phyloP scores from a whole-genome alignment of 2,113 vertebrate genomes.

The Pterophyllum scalare region DNA sequence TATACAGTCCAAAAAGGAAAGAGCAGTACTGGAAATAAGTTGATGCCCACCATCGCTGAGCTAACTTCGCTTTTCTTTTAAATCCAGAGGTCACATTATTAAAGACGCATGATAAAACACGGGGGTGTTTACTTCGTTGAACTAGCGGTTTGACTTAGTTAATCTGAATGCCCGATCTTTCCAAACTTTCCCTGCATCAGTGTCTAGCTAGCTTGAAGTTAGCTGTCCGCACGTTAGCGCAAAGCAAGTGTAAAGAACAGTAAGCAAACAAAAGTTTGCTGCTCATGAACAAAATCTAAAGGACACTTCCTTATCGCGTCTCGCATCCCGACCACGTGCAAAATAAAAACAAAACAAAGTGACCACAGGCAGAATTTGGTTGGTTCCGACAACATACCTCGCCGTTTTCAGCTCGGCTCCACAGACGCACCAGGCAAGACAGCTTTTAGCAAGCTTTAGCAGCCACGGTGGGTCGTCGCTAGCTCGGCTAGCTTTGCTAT shows the following conservation, averaged over 20 bases:
- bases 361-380: slow-evolving; percentile 20
- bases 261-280: slow-evolving; percentile 60
- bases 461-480: slow-evolving; percentile 30
- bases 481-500: slow-evolving; percentile 67
- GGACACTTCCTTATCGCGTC: background rate
- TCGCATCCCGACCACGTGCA: slow-evolving; percentile 34
- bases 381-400: slow-evolving; percentile 56
- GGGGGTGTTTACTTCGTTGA: background rate
- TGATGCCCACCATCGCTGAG: background rate
- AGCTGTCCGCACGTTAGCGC: background rate
- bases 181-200: slow-evolving; percentile 40
- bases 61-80: background rate
- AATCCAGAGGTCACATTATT: background rate
- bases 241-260: slow-evolving; percentile 19
- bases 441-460: slow-evolving; percentile 61
- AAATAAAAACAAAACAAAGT: slow-evolving; percentile 32
- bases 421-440: slow-evolving; percentile 18
- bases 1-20: background rate
- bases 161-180: background rate
- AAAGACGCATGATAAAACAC: background rate
- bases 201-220: slow-evolving; percentile 38
- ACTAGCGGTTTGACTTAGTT: background rate
- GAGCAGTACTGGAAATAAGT: background rate
- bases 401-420: slow-evolving; percentile 45
- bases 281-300: background rate